Evolutionary conservation across 2,888 invertebrate genomes (phyloP), one percentile per base, ranked within the genome.

Genomic region (Physocephala rufipes): DNA sequence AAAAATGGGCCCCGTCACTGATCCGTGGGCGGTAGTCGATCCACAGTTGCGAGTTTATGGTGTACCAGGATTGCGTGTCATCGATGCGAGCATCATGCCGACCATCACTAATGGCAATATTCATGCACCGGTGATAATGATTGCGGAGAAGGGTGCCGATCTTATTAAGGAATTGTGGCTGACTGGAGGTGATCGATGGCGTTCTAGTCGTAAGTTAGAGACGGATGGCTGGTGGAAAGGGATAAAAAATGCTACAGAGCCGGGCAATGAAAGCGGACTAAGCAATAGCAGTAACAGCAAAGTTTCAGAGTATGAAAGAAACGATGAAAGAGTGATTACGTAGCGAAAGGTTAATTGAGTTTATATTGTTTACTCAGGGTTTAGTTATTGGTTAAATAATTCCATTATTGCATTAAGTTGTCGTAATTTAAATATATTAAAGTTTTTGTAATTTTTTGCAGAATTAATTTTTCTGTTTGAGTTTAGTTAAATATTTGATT

Each of bases 21-120:
- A 95, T 81, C 92, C 92, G 0, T 90, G 90, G 88, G 94, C 95
- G 0, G 95, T 96, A 0, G 92, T 96, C 0, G 95, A 95, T 84
- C 89, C 93, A 0, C 88, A 91, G 76, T 84, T 96, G 59, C 87
- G 91, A 70, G 95, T 94, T 0, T 90, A 94, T 78, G 95, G 95
- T 0, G 86, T 95, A 0, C 87, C 90, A 71, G 94, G 94, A 0
- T 85, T 96, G 28, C 87, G 96, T 66, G 94, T 95, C 0, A 92
- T 95, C 72, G 95, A 95, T 80, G 95, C 95, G 0, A 94, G 94
- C 74, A 92, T 95, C 74, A 95, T 95, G 95, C 95, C 95, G 0
- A 88, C 91, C 1, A 92, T 95, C 49, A 93, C 94, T 0, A 95
- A 92, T 81, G 95, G 95, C 0, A 95, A 95, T 79, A 94, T 93